Evolutionary conservation across 1,140 invertebrate species (phyloP), one percentile per base, ranked within the genome.

Genomic region (Drosophila equinoxialis): DNA sequence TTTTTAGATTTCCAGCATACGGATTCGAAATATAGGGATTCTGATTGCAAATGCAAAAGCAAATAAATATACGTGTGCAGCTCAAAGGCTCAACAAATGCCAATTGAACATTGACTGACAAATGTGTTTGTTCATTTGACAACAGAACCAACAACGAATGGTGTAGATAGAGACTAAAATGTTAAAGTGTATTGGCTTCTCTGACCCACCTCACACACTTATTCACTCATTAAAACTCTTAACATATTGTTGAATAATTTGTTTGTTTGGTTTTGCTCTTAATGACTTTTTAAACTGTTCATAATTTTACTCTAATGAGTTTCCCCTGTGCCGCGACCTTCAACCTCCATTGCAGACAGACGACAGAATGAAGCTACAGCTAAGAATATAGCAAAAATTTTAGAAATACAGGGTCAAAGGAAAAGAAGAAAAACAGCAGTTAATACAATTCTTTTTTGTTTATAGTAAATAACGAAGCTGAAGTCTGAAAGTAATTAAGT

Each of bases 31-130:
- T 79, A 59, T 62, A 58, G 57, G 17, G 45, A 48, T 81, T 76
- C 61, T 69, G 81, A 84, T 77, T 80, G 58, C 67, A 71, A 51
- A 66, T 55, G 55, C 62, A 42, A 77, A 77, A 58, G 79, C 72
- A 86, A 86, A 86, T 82, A 87, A 87, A 84, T 89, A 83, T 89
- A 89, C 73, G 73, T 87, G 71, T 68, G 33, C 59, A 51, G 77
- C 84, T 87, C 83, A 87, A 89, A 83, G 83, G 83, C 69, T 89
- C 79, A 80, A 80, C 79, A 77, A 80, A 77, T 70, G 68, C 17
- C 70, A 69, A 77, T 83, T 77, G 72, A 74, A 74, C 71, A 83
- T 89, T 80, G 79, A 89, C 84, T 89, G 83, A 89, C 84, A 89
- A 89, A 87, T 86, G 67, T 87, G 55, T 87, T 71, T 66, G 64